Percentiles rank a stretch among this genome's conserved stretches.
Conservation (phyloP, 2,113 vertebrate genomes). For the Dipodomys merriami region DNA sequence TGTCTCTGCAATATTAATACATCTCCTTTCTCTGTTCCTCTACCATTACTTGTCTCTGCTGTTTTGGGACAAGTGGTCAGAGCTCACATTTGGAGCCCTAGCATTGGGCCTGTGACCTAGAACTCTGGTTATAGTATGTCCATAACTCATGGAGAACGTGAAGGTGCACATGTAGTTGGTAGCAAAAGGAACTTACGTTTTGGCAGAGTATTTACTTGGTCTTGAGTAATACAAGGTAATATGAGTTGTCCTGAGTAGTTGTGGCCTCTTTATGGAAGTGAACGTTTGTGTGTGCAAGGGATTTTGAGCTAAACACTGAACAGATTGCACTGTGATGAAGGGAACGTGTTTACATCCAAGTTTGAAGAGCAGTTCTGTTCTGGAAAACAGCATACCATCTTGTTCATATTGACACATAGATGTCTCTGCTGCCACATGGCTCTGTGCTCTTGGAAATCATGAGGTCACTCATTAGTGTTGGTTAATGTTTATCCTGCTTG, state of each 20-base stretch:
- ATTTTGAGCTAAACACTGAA: constrained; percentile 13
- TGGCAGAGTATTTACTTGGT: constrained; percentile 6
- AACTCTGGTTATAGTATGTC: background rate
- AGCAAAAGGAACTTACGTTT: constrained; percentile 40
- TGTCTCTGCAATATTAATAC: no score
- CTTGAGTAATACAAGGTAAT: constrained; percentile 51
- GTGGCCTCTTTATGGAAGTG: constrained; percentile 38
- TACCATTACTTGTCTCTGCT: no score
- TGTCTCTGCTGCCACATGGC: background rate
- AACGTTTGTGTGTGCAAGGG: background rate
- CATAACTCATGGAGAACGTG: background rate
- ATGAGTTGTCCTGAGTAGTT: background rate
- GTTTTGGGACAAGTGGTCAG: no score
- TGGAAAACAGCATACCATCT: background rate
- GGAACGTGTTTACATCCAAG: background rate
- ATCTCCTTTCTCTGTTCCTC: no score
- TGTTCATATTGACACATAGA: background rate
- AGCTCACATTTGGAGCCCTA: no score
- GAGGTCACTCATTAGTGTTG: background rate
- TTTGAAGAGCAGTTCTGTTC: background rate
- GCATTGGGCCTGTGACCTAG: no score
- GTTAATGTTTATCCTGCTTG: background rate
- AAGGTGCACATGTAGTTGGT: constrained; percentile 11
- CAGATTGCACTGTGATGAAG: background rate
- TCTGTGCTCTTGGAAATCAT: background rate